Conservation (phyloP, 2,113 vertebrate genomes). For the Neolamprologus hecqui region DNA sequence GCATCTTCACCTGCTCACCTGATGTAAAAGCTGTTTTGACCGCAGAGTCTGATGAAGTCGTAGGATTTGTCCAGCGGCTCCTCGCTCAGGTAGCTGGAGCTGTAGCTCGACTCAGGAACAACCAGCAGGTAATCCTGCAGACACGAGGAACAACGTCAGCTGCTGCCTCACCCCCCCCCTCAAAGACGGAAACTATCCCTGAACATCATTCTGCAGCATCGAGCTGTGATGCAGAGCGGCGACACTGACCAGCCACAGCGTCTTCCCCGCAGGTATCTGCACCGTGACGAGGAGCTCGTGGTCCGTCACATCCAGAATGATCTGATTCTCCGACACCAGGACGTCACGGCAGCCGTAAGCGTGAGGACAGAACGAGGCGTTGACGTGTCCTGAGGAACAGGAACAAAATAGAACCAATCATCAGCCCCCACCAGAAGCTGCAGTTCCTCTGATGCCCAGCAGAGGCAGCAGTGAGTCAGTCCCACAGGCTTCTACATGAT, state of each 20-base stretch:
- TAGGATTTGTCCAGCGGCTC: constrained; percentile 93
- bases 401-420: not conserved
- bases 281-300: constrained; percentile 81
- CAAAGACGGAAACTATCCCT: not conserved
- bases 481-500: not conserved
- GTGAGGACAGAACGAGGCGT: constrained; percentile 87
- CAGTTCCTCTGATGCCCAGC: not conserved
- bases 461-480: not conserved
- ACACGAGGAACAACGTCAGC: not conserved
- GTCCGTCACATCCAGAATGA: constrained; percentile 85
- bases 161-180: accelerated
- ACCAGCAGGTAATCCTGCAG: constrained; percentile 86
- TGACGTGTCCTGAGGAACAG: constrained; percentile 78
- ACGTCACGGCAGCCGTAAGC: constrained; percentile 85
- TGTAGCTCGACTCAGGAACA: constrained; percentile 84
- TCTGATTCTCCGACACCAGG: constrained; percentile 81
- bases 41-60: constrained; percentile 92
- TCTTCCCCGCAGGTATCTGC: constrained; percentile 79
- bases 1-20: constrained; percentile 68
- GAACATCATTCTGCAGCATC: not conserved
- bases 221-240: not conserved
- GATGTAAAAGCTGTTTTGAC: constrained; percentile 86
- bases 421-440: not conserved
- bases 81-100: constrained; percentile 80
- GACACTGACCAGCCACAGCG: constrained; percentile 86